Evolutionary conservation across 2,113 vertebrate genomes (phyloP), one percentile per base, ranked within the genome.

Genomic region (Mandrillus leucophaeus): DNA sequence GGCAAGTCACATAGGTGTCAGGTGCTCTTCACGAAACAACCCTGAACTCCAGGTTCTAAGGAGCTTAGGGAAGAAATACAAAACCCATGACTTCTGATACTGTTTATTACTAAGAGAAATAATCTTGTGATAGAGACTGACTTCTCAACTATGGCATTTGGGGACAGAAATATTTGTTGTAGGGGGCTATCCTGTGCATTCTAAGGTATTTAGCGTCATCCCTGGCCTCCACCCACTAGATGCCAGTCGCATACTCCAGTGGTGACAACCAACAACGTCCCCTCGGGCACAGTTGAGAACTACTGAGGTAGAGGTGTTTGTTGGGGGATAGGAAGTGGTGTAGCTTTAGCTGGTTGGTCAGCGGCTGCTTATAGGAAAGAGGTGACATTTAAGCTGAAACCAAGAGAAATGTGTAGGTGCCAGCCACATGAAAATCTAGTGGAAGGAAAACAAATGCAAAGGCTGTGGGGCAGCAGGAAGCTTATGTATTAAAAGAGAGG

Each of bases 361-460:
- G 45, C 45, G 38, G 22, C 25, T 72, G 13, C 32, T 11, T 85
- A 32, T 86, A 25, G 10, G 88, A 83, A 90, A 75, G 25, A 57
- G 6, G 55, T 64, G 83, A 40, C 22, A 84, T 96, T 95, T 86
- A 57, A 93, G 64, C 75, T 81, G 70, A 92, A 92, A 85, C 40
- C 43, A 66, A 76, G 90, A 14, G 8, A 59, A 78, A 32, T 27
- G 20, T 27, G 17, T 80, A 68, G 30, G 38, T 3, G 5, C 43
- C 48, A n/a, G 55, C 48, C n/a, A 22, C 55, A 50, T 1, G 40
- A 55, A 61, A 20, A n/a, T 48, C 25, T 72, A 11, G 43, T 25
- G 40, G 23, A 66, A 76, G 27, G 66, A 64, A 59, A 38, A 16
- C 38, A 45, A 40, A 16, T 32, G 25, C 70, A 92, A 68, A 75